Base-by-base conservation (phyloP, 2,888 invertebrate genomes). In the Drosophila percnosoma region DNA sequence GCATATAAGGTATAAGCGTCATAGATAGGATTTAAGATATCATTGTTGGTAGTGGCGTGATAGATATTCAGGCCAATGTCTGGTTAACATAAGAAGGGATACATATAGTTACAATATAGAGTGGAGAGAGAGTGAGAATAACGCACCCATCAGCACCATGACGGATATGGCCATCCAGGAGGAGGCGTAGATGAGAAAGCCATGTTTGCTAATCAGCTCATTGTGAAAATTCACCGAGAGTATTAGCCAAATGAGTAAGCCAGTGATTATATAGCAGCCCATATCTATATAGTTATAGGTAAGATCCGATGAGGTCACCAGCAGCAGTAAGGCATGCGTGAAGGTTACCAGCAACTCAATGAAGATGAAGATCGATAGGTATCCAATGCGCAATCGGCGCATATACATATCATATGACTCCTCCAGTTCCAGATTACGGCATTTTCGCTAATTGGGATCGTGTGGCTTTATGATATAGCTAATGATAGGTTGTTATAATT, bases 351-450 rank as follows among this genome's bases (percentile, higher is more conserved):
- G 90, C 64, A 95, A 93, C 89, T 96, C 95, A 57, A 97, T 93
- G 29, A 96, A 94, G 75, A 97, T 94, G 92, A 96, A 97, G 68
- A 97, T 94, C 73, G 96, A 96, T 75, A 97, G 95, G 80, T 97
- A 96, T 60, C 96, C 96, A 92, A 96, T 95, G 89, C 96, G 96
- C 71, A 97, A 93, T 85, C 97, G 95, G 82, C 96, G 95, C 80
- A 96, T 96, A 90, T 97, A 97, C 74, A 95, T 94, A 77, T 95
- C 94, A 92, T 96, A 97, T 48, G 97, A 94, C 59, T 95, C 95
- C 92, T 97, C 96, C 75, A 97, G 93, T 90, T 96, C 95, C 88
- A 96, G 95, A 81, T 96, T 95, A 87, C 95, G 94, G 89, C 97
- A 97, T 93, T 96, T 96, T 89, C 95, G 95, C 97, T 97, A 42